phyloP scores from a whole-genome alignment of 2,888 invertebrate genomes.

The Plagiodera versicolora region DNA sequence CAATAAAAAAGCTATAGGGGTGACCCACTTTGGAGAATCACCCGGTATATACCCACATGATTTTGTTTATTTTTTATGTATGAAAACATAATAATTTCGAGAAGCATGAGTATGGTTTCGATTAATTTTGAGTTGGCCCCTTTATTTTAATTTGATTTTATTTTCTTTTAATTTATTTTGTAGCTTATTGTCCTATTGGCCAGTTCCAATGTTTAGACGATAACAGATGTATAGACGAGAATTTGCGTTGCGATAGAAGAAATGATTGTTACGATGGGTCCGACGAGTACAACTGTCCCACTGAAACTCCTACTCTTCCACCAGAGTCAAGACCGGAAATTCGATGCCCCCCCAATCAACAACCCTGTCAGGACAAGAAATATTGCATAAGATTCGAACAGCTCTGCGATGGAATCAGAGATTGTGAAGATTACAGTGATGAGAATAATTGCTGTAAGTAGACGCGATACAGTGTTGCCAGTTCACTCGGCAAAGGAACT shows the following conservation, averaged over 20 bases:
- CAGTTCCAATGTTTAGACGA: conserved; percentile 71
- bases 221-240: conserved; percentile 59
- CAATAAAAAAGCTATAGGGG: no score
- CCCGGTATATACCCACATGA: no score
- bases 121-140: conserved; percentile 28
- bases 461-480: no score
- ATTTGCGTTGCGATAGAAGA: conserved; percentile 62
- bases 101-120: conserved; percentile 18
- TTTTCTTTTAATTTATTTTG: conserved; percentile 32
- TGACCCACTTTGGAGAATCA: no score
- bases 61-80: neutral
- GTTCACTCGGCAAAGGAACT: no score
- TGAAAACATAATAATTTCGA: neutral
- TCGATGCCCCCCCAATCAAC: conserved; percentile 52
- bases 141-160: conserved; percentile 24
- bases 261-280: conserved; percentile 63
- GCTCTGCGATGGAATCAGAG: conserved; percentile 70
- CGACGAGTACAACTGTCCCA: conserved; percentile 62
- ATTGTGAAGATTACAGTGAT: conserved; percentile 84
- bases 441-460: conserved; percentile 76
- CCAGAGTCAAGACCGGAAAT: conserved; percentile 35
- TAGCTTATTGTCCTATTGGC: conserved; percentile 66
- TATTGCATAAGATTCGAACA: conserved; percentile 63
- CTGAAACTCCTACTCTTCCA: conserved; percentile 47
- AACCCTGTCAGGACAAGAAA: conserved; percentile 54